phyloP scores from a whole-genome alignment of 2,797 vertebrate species.

The Calcarius lapponicus region DNA sequence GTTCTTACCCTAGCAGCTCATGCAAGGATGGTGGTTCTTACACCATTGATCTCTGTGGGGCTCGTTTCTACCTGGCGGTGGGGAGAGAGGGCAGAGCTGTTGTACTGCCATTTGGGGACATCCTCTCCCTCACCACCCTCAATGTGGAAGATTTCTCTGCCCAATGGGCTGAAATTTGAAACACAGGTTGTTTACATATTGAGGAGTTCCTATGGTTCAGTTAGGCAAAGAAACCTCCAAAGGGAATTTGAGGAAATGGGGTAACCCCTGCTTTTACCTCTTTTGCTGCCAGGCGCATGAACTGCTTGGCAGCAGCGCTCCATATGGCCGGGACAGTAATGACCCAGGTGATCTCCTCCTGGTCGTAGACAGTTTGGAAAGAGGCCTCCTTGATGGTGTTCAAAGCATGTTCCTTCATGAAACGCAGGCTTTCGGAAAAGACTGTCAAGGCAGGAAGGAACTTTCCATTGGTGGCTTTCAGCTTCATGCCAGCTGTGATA shows the following conservation, averaged over 20 bases:
- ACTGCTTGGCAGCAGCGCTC: slow-evolving; percentile 46
- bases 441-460: slow-evolving; percentile 31
- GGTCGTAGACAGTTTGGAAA: background rate
- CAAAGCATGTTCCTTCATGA: slow-evolving; percentile 52
- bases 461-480: slow-evolving; percentile 49
- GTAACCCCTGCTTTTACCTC: slow-evolving; percentile 10
- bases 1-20: background rate
- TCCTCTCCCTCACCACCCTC: background rate
- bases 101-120: background rate
- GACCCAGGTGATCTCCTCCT: slow-evolving; percentile 60
- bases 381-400: slow-evolving; percentile 15
- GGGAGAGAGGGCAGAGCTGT: background rate
- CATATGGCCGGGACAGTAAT: slow-evolving; percentile 66
- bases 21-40: background rate
- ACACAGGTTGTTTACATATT: background rate
- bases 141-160: background rate
- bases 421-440: slow-evolving; percentile 49
- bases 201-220: background rate
- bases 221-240: background rate
- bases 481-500: background rate
- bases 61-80: rapidly evolving
- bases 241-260: background rate
- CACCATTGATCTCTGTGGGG: rapidly evolving
- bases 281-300: slow-evolving; percentile 57
- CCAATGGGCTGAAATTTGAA: background rate